These are phyloP conservation scores for Ephialtes manifestator DNA, from an alignment of 2,888 invertebrate genomes.

Conservation along the genomic window DNA sequence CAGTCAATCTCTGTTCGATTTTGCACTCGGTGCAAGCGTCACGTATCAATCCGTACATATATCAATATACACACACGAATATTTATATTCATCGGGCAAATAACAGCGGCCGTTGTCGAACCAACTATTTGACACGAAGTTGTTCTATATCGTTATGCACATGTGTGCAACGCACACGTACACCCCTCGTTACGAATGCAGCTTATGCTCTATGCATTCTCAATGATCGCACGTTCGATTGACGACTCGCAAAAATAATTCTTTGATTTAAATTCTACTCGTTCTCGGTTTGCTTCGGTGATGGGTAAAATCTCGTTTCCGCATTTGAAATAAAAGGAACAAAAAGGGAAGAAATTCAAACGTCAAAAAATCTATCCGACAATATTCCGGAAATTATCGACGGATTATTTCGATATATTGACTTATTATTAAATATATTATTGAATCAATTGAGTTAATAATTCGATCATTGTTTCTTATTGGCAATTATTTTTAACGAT, in stretches of 20 bases:
- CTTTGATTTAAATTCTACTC: slow-evolving; percentile 42
- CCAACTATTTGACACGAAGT: slow-evolving; percentile 44
- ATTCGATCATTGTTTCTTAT: too few species aligned
- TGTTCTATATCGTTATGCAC: background rate
- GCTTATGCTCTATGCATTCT: slow-evolving; percentile 17
- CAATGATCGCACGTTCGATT: slow-evolving; percentile 25
- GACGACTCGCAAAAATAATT: slow-evolving; percentile 24
- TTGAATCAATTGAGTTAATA: too few species aligned
- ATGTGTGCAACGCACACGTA: slow-evolving; percentile 1
- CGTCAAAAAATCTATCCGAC: too few species aligned
- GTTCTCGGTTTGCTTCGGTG: background rate
- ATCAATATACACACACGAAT: slow-evolving; percentile 30
- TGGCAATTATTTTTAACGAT: too few species aligned
- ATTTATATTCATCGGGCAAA: slow-evolving; percentile 67
- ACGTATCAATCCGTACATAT: slow-evolving; percentile 38
- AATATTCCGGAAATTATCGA: too few species aligned
- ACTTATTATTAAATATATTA: too few species aligned
- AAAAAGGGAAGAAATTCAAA: background rate
- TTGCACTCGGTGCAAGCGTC: slow-evolving; percentile 35
- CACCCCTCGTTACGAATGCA: slow-evolving; percentile 6
- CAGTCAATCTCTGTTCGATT: slow-evolving; percentile 38
- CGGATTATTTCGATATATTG: too few species aligned
- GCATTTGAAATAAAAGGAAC: background rate
- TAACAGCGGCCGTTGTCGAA: slow-evolving; percentile 56
- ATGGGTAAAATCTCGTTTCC: slow-evolving; percentile 5